Evolutionary conservation across 2,888 invertebrate genomes (phyloP).

Genomic region (Arctia plantaginis): DNA sequence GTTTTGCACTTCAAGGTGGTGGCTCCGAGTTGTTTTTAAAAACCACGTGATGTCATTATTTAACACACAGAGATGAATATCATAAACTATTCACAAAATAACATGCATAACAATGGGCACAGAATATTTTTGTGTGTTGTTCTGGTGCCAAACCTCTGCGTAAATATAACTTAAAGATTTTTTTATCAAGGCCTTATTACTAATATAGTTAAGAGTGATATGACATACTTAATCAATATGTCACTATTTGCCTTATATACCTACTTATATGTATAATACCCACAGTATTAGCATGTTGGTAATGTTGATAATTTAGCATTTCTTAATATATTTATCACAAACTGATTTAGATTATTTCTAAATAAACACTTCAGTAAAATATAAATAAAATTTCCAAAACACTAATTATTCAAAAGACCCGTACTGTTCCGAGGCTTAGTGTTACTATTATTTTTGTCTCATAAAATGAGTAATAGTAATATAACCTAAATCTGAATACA

Average conservation of each 20-base stretch:
- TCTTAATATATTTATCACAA: neutral
- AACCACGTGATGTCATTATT: neutral
- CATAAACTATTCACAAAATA: neutral
- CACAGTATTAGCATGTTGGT: neutral
- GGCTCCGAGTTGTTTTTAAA: neutral
- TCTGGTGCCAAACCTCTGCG: neutral
- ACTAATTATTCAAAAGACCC: too few species aligned
- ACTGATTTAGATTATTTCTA: neutral
- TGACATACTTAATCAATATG: neutral
- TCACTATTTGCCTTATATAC: neutral
- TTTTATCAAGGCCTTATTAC: neutral
- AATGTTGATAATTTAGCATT: neutral
- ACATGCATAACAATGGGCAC: neutral
- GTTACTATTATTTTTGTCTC: too few species aligned
- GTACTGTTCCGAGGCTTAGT: too few species aligned
- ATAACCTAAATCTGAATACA: too few species aligned
- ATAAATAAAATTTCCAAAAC: too few species aligned
- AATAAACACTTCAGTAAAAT: neutral
- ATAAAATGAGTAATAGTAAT: too few species aligned
- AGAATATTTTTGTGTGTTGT: neutral
- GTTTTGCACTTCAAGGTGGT: neutral
- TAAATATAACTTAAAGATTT: neutral
- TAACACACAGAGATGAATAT: neutral
- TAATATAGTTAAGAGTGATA: neutral
- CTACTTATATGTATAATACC: neutral